A percentile compares a stretch with the other conserved stretches of the same genome.
phyloP scores from a whole-genome alignment of 92 coral and sea anemone species.

The Umimayanthus chanpuru region DNA sequence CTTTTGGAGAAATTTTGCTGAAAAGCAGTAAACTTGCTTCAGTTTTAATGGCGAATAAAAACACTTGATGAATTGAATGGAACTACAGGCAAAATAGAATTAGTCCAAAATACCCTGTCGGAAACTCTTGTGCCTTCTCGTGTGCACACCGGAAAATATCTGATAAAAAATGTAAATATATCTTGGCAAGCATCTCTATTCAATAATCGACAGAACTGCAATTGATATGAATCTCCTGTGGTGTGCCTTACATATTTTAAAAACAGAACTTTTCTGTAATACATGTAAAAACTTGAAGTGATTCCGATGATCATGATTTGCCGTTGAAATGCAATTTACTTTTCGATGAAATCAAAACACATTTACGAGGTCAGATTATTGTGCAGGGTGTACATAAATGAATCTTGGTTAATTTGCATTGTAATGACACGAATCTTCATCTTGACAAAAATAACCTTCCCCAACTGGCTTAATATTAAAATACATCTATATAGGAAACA shows the following conservation, averaged over 20 bases:
- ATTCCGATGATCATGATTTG: background rate
- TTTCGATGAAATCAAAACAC: background rate
- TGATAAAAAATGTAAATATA: constrained; percentile 4
- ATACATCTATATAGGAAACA: background rate
- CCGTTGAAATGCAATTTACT: background rate
- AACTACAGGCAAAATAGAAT: background rate
- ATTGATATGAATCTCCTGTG: background rate
- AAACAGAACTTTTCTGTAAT: background rate
- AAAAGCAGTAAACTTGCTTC: background rate
- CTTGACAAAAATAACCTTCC: background rate
- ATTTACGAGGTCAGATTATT: background rate
- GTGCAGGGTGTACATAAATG: constrained; percentile 9
- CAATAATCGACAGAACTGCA: background rate
- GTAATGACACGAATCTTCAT: background rate
- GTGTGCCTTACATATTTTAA: background rate
- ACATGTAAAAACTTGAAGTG: constrained; percentile 13
- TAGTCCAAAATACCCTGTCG: background rate
- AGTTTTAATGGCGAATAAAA: background rate
- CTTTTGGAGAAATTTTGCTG: background rate
- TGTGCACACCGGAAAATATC: background rate
- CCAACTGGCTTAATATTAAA: background rate
- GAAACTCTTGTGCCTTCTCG: background rate
- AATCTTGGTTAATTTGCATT: background rate
- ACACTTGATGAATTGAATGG: background rate
- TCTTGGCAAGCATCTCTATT: background rate